These are phyloP conservation scores for Platerodrilus igneus DNA, from an alignment of 2,888 invertebrate genomes.

Conservation along the genomic window DNA sequence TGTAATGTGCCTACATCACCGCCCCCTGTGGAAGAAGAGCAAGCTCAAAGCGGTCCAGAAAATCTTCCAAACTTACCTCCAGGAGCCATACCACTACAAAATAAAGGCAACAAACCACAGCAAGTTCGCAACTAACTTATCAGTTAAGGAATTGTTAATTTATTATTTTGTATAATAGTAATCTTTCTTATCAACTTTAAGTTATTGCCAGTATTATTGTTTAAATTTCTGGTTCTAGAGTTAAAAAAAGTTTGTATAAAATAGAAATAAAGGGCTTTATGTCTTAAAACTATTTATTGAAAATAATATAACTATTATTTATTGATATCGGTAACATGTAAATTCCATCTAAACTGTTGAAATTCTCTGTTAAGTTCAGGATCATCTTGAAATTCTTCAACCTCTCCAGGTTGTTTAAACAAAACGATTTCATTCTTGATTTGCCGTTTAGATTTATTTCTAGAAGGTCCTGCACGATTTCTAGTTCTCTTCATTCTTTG, in stretches of 20 bases:
- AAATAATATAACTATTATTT: constrained; percentile 3
- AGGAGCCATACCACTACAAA: constrained; percentile 45
- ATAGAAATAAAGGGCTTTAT: background rate
- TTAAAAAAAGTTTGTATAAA: too few relatives aligned
- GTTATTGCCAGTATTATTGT: background rate
- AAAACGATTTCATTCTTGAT: constrained; percentile 17
- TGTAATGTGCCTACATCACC: constrained; percentile 80
- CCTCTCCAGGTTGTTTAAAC: constrained; percentile 22
- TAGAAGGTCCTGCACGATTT: constrained; percentile 33
- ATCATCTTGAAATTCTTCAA: constrained; percentile 45
- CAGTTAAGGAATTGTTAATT: background rate
- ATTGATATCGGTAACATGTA: constrained; percentile 30
- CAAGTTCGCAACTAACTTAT: constrained; percentile 21
- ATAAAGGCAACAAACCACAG: constrained; percentile 35
- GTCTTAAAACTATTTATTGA: background rate
- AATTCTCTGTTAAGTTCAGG: constrained; percentile 44
- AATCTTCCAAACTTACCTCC: constrained; percentile 46
- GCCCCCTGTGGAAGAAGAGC: constrained; percentile 53
- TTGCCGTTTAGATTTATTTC: constrained; percentile 31
- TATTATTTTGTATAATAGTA: too few relatives aligned
- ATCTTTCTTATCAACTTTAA: too few relatives aligned
- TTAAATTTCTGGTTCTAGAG: background rate
- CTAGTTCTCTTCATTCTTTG: constrained; percentile 16
- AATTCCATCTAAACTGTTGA: constrained; percentile 40
- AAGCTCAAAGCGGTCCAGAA: constrained; percentile 41